Evolutionary conservation across 2,888 invertebrate species (phyloP), one percentile per base, ranked within the genome.

Genomic region (Metacarcinus magister): DNA sequence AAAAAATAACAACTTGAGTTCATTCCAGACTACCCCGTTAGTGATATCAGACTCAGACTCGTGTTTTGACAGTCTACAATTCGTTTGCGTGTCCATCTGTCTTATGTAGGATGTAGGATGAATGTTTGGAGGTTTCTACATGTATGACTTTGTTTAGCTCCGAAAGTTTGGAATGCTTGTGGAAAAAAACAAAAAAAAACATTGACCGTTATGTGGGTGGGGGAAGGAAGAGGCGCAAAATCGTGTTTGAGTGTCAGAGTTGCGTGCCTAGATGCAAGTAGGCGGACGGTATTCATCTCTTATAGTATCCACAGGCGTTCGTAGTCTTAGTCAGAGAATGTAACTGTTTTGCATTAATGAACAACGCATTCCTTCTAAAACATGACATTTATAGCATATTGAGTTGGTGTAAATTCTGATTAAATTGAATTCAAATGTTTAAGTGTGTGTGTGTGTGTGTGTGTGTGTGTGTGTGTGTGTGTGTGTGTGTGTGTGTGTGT

Each of bases 391-490:
- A 82, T 16, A 32, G 82, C 82, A 28, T 28, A 82, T 82, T 82
- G 32, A 10, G 32, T 28, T 82, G 32, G 13, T 82, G 82, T 32
- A 28, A 32, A 82, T 82, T 82, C 32, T 32, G 10, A 32, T 32
- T 82, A 82, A 10, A 82, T 32, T 28, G 32, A 82, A 82, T 32
- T 82, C 28, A 82, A 32, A 91, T 19, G 13, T 44, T 5, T 60
- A 54, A 19, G 39, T 93, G 19, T 93, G 39, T 93, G n/a, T 75
- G 39, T 67, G 28, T 54, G 19, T 92, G 10, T 92, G 28, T 92
- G 43, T 92, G 28, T 92, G 28, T 54, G 28, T 92, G 28, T 92
- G 28, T 92, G 28, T 91, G 32, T 91, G 13, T 91, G 32, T 91
- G 32, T 91, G 32, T 91, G 32, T 91, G 32, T 91, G 32, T 91